These are phyloP conservation scores for Pseudeuparius sepicola DNA, from an alignment of 2,888 invertebrate genomes.

Conservation along the genomic window DNA sequence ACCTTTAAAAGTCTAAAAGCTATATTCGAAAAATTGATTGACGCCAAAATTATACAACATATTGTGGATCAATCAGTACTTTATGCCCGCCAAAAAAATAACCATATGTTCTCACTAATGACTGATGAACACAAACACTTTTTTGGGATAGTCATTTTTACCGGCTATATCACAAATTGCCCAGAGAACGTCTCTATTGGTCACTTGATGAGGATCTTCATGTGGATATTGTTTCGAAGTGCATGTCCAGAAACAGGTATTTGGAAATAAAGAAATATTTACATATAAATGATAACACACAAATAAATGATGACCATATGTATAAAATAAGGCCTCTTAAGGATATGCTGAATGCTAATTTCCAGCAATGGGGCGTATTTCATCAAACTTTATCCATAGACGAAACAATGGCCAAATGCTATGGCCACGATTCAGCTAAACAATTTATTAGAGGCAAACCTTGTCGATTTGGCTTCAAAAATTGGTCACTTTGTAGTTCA, in stretches of 20 bases:
- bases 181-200: constrained; percentile 6
- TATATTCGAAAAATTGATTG: constrained; percentile 1
- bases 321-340: constrained; percentile 2
- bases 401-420: constrained; percentile 7
- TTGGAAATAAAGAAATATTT: constrained; percentile 6
- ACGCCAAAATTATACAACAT: constrained; percentile 5
- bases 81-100: constrained; percentile 7
- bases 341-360: neutral
- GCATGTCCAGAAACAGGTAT: constrained; percentile 5
- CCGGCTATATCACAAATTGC: constrained; percentile 6
- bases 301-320: constrained; percentile 7
- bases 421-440: constrained; percentile 5
- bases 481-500: constrained; percentile 1
- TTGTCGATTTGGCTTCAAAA: constrained; percentile 2
- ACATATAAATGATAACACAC: constrained; percentile 3
- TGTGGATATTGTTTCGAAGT: neutral
- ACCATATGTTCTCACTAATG: constrained; percentile 1
- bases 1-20: neutral
- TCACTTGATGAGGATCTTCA: constrained; percentile 6
- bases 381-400: constrained; percentile 1
- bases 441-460: too few species aligned
- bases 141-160: too few species aligned
- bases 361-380: constrained; percentile 7
- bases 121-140: constrained; percentile 4
- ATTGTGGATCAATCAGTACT: constrained; percentile 1